Evolutionary conservation across 2,888 invertebrate genomes (phyloP).

Genomic region (Hydrotaea cyrtoneurina): DNA sequence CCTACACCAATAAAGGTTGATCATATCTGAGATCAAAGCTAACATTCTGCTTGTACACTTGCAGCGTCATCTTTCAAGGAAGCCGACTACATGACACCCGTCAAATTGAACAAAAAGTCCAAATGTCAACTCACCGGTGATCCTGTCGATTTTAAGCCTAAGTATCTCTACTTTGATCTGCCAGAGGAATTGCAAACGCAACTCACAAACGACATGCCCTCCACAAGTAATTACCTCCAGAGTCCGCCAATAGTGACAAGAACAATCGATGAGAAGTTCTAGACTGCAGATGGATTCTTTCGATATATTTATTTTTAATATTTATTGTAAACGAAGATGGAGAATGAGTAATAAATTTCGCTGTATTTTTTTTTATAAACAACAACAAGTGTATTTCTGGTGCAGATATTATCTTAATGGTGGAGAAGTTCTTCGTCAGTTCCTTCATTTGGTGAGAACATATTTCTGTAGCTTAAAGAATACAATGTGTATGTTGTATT

Average conservation of each 20-base stretch:
- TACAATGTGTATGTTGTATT: no score
- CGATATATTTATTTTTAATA: background rate
- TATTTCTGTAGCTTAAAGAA: no score
- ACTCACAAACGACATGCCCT: background rate
- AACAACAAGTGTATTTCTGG: no score
- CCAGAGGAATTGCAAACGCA: constrained; percentile 10
- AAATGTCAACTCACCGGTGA: constrained; percentile 72
- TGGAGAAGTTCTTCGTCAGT: no score
- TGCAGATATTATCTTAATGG: background rate
- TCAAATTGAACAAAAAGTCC: constrained; percentile 73
- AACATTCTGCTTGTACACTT: background rate
- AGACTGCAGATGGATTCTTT: background rate
- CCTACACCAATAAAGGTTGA: no score
- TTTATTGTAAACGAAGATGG: background rate
- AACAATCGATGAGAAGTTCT: background rate
- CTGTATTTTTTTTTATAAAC: background rate
- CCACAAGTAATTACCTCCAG: constrained; percentile 6
- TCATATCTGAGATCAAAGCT: no score
- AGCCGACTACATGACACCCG: constrained; percentile 74
- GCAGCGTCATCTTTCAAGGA: constrained; percentile 73
- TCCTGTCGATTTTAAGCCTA: constrained; percentile 73
- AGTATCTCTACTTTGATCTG: constrained; percentile 76
- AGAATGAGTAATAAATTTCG: background rate
- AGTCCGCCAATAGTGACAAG: constrained; percentile 2
- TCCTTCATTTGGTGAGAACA: no score